A percentile compares a stretch with the other conserved stretches of the same genome.
Conservation (phyloP, 2,797 vertebrate genomes). For the Nyctibius grandis region DNA sequence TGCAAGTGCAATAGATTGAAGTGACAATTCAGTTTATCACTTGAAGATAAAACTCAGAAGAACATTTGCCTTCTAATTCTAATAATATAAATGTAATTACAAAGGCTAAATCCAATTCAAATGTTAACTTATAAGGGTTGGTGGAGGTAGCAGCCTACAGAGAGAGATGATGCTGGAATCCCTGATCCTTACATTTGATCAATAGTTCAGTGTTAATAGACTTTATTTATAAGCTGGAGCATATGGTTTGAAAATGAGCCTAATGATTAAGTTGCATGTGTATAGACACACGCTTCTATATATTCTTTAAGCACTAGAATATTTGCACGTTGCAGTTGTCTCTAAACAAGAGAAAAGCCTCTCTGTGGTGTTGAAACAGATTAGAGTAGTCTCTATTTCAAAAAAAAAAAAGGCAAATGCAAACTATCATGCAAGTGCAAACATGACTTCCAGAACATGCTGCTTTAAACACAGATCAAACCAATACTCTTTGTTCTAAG, state of each 20-base stretch:
- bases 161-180: neutral
- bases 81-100: conserved; percentile 72
- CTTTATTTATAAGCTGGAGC: conserved; percentile 37
- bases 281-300: neutral
- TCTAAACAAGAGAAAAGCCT: neutral
- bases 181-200: conserved; percentile 38
- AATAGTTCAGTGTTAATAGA: conserved; percentile 49
- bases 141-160: conserved; percentile 17
- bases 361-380: neutral
- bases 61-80: conserved; percentile 63
- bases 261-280: neutral
- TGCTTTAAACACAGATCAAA: conserved; percentile 44
- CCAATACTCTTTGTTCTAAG: conserved; percentile 4
- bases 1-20: conserved; percentile 45
- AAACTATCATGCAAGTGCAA: neutral
- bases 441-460: neutral
- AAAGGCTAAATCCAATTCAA: conserved; percentile 67
- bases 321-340: neutral
- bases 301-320: neutral
- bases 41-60: conserved; percentile 67
- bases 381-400: neutral
- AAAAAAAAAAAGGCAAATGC: neutral
- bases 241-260: conserved; percentile 29
- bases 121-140: conserved; percentile 52
- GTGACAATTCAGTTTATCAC: conserved; percentile 67